Evolutionary conservation across 2,888 invertebrate genomes (phyloP).

Genomic region (Trichopoda pennipes): DNA sequence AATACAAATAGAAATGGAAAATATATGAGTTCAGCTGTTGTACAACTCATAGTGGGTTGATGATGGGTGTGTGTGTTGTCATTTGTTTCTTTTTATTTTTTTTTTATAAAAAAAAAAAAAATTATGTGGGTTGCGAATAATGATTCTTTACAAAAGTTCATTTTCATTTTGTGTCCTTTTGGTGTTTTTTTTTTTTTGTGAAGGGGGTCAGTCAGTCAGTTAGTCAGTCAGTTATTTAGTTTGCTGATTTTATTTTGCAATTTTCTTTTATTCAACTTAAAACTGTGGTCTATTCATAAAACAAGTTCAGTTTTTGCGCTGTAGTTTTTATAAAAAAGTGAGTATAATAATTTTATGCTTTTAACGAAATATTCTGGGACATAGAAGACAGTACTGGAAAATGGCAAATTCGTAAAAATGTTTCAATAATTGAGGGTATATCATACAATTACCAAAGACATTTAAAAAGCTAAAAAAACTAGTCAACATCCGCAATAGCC

Average conservation of each 20-base stretch:
- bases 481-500: too few relatives aligned
- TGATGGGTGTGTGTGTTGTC: neutral
- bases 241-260: conserved; percentile 1
- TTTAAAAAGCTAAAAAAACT: too few relatives aligned
- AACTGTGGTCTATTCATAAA: conserved; percentile 5
- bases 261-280: conserved; percentile 3
- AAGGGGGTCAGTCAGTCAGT: conserved; percentile 33
- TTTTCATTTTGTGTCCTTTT: conserved; percentile 34
- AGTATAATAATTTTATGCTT: conserved; percentile 5
- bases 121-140: conserved; percentile 52
- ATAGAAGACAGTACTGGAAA: too few relatives aligned
- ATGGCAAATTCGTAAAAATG: too few relatives aligned
- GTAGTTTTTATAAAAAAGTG: neutral
- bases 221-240: conserved; percentile 45
- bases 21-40: conserved; percentile 35
- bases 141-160: conserved; percentile 40
- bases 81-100: conserved; percentile 8
- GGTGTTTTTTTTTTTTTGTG: conserved; percentile 6
- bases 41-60: neutral
- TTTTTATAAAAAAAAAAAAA: neutral
- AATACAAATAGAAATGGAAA: conserved; percentile 2
- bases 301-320: neutral
- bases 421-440: too few relatives aligned
- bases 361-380: neutral
- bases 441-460: too few relatives aligned